Percentiles rank a stretch among this genome's conserved stretches.
Evolutionary conservation across 2,888 invertebrate genomes (phyloP).

Genomic region (Frankliniella intonsa): DNA sequence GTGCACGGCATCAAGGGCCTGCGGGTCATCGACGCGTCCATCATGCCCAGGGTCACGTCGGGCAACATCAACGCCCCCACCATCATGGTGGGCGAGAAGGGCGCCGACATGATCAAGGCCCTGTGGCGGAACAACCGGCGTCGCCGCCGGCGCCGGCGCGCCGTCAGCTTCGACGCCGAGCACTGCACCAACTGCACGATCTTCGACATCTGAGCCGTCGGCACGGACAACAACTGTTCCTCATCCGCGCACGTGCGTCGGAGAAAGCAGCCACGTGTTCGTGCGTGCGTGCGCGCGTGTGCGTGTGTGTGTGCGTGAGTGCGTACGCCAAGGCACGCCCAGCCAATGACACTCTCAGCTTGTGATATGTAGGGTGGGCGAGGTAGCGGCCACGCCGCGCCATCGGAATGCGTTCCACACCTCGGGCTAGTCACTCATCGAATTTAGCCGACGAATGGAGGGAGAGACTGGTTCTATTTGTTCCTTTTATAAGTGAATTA

Average conservation of each 20-base stretch:
- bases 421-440: background rate
- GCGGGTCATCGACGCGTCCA: constrained; percentile 79
- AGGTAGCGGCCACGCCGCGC: background rate
- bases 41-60: constrained; percentile 82
- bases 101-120: constrained; percentile 72
- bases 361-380: too few species aligned
- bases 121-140: constrained; percentile 53
- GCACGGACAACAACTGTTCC: background rate
- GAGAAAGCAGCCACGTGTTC: background rate
- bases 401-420: background rate
- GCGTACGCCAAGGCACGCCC: background rate
- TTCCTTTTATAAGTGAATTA: too few species aligned
- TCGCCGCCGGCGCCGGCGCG: constrained; percentile 39
- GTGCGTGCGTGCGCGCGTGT: too few species aligned
- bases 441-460: too few species aligned
- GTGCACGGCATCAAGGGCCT: constrained; percentile 74
- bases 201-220: background rate
- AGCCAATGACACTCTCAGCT: too few species aligned
- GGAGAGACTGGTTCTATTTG: too few species aligned
- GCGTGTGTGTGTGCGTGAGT: too few species aligned
- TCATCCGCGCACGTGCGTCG: background rate
- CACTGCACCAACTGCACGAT: background rate
- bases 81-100: constrained; percentile 85
- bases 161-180: constrained; percentile 36
- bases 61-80: constrained; percentile 85